These are phyloP conservation scores for Idaea aversata DNA, from an alignment of 2,888 invertebrate species.

Conservation along the genomic window DNA sequence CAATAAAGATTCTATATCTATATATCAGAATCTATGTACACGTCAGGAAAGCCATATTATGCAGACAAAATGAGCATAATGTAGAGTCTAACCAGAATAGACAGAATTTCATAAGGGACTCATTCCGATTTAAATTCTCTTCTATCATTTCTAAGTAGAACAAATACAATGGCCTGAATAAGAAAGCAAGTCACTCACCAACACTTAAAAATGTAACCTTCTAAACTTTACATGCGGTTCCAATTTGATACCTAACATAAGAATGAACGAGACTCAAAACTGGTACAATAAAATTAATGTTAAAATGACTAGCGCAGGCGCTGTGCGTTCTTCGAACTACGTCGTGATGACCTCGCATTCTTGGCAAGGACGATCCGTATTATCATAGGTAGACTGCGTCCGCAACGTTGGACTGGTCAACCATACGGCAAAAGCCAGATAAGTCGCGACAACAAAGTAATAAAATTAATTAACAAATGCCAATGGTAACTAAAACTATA, in stretches of 20 bases:
- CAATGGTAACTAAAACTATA: neutral
- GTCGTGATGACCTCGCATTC: conserved; percentile 79
- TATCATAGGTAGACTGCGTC: conserved; percentile 42
- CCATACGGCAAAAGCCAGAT: neutral
- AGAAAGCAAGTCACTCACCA: too few relatives aligned
- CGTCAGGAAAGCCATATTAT: too few relatives aligned
- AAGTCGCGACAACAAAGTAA: conserved; percentile 6
- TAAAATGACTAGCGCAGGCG: conserved; percentile 60
- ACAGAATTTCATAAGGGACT: too few relatives aligned
- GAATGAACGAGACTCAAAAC: conserved; percentile 50
- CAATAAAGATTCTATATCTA: too few relatives aligned
- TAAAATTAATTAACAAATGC: conserved; percentile 1
- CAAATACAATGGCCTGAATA: too few relatives aligned
- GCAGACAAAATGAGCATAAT: too few relatives aligned
- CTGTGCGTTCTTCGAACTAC: conserved; percentile 60
- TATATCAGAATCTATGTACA: too few relatives aligned
- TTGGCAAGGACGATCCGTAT: conserved; percentile 73
- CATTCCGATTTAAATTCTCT: too few relatives aligned
- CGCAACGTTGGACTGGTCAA: conserved; percentile 34
- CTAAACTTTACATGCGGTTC: neutral
- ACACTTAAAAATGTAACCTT: neutral
- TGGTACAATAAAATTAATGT: conserved; percentile 42
- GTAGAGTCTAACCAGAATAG: too few relatives aligned
- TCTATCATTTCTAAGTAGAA: too few relatives aligned
- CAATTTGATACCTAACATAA: conserved; percentile 36